Conservation (phyloP, 2,113 vertebrate species). For the Trogon melanurus region DNA sequence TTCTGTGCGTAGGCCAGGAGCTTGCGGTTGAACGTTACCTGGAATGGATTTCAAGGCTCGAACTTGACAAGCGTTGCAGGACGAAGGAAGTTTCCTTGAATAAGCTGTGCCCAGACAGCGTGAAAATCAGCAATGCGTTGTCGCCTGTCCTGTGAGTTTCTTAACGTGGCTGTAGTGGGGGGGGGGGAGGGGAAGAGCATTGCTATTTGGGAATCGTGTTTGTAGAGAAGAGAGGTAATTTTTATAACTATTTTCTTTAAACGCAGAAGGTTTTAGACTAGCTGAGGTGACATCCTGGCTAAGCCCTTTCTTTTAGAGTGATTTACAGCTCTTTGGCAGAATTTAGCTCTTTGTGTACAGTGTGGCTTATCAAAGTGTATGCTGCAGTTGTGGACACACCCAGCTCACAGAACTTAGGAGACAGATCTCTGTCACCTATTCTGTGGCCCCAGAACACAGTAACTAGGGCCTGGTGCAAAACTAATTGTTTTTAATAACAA, state of each 20-base stretch:
- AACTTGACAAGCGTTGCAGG: neutral
- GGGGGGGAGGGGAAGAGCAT: accelerated
- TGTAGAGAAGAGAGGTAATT: conserved; percentile 4
- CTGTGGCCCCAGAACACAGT: neutral
- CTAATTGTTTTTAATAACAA: neutral
- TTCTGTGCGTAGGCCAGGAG: conserved; percentile 17
- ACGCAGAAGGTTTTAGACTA: conserved; percentile 5
- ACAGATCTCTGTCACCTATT: neutral
- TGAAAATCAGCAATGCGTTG: neutral
- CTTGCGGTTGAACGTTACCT: conserved; percentile 21
- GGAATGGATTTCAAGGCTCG: conserved; percentile 11
- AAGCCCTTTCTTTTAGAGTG: neutral
- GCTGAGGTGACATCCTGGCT: neutral
- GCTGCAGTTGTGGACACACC: neutral
- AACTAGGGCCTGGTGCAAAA: neutral
- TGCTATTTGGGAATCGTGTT: conserved; percentile 3
- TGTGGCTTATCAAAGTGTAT: neutral
- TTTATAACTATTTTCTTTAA: conserved; percentile 42
- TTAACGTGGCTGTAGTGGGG: neutral
- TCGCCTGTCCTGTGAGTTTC: neutral
- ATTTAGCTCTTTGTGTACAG: neutral
- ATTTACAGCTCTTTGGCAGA: conserved; percentile 13
- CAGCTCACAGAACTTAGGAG: neutral
- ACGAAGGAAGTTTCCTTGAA: neutral
- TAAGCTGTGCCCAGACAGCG: neutral